Evolutionary conservation across 2,888 invertebrate species (phyloP).

Genomic region (Carterocephalus palaemon): DNA sequence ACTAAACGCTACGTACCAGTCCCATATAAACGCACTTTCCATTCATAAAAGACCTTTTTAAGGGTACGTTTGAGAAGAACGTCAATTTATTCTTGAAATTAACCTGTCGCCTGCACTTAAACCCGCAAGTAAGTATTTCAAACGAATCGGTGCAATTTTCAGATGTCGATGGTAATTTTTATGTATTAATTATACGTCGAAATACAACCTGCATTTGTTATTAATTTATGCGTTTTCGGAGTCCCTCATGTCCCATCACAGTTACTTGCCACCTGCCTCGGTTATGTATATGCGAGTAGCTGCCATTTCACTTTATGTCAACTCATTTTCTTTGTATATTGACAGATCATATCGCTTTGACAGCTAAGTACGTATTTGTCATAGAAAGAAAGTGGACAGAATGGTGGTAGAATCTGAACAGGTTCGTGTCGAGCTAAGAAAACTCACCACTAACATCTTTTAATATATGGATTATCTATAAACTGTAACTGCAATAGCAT

Average conservation of each 20-base stretch:
- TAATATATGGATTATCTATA: no score
- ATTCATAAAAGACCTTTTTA: constrained; percentile 61
- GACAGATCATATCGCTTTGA: constrained; percentile 8
- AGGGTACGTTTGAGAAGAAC: constrained; percentile 45
- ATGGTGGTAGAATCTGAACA: no score
- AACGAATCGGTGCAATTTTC: constrained; percentile 51
- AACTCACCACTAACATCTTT: no score
- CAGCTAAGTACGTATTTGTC: not conserved
- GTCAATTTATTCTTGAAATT: constrained; percentile 74
- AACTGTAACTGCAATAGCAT: no score
- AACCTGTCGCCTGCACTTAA: constrained; percentile 71
- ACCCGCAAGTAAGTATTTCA: constrained; percentile 41
- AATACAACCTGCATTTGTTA: constrained; percentile 28
- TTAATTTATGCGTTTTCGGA: constrained; percentile 31
- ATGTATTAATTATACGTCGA: constrained; percentile 39
- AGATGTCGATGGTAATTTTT: constrained; percentile 44
- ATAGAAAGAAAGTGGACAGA: no score
- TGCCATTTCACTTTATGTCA: constrained; percentile 19
- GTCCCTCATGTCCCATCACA: constrained; percentile 26
- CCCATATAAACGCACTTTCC: constrained; percentile 51
- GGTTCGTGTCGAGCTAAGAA: not conserved
- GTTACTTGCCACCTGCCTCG: constrained; percentile 30
- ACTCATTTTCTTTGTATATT: constrained; percentile 16
- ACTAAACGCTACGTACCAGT: constrained; percentile 31
- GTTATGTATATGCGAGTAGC: constrained; percentile 12